Base-by-base conservation (phyloP, 2,113 vertebrate species). In the Macheiramphus alcinus region DNA sequence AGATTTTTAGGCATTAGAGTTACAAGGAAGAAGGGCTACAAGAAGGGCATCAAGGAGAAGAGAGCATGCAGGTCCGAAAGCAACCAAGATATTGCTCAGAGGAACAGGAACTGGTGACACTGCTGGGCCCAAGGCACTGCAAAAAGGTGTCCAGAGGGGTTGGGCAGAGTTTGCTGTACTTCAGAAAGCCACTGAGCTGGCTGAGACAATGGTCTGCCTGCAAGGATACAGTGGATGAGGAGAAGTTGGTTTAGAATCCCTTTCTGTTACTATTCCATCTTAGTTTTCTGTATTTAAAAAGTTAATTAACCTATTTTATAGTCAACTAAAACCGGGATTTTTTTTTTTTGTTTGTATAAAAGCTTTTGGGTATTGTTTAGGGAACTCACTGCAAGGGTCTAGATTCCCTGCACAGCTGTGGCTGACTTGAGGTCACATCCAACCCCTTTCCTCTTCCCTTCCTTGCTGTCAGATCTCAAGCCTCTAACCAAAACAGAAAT, bases 201-300 rank as follows among this genome's bases (percentile, higher is more conserved):
- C 19, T 75, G 66, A 86, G 58, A 63, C 22, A 53, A 50, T 6
- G 5, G 10, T 29, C 21, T 31, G 9, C 9, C 25, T 67, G 16
- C 0, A 10, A 72, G 43, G 34, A 76, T 20, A 23, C 0, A 0
- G 11, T 26, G 13, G 16, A 56, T 31, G 25, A 31, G 10, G 7
- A 27, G 13, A 92, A 71, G 8, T 5, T 59, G 7, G 16, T 23
- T 73, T 74, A 38, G 5, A 65, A 27, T 38, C 29, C 7, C 11
- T 80, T 56, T 53, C 47, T 45, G 22, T 25, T 45, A 40, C 5
- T 68, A 34, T 15, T 65, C 22, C 17, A 15, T 40, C 23, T 48
- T 40, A 26, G 21, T 59, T 61, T 62, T 80, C 56, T 88, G 19
- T 34, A 86, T 65, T 61, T 27, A 34, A 83, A 75, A 71, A 25